These are phyloP conservation scores for Pseudachorutes palmiensis DNA, from an alignment of 1,140 invertebrate species.

Conservation along the genomic window DNA sequence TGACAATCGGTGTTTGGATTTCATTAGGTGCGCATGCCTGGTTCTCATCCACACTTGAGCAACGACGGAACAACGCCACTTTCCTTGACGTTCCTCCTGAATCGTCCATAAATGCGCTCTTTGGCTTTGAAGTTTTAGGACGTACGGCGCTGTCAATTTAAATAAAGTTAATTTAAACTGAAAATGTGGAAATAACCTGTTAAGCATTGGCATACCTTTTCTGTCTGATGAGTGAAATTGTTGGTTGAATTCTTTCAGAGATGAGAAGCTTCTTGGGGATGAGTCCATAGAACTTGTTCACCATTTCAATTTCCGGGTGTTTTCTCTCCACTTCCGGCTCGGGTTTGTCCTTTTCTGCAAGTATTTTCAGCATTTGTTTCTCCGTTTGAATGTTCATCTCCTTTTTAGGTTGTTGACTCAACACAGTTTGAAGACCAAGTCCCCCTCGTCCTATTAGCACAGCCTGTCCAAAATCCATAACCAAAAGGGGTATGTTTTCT, in stretches of 20 bases:
- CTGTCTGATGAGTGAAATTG: neutral
- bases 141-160: neutral
- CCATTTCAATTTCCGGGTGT: conserved; percentile 36
- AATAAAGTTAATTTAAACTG: neutral
- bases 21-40: too few species aligned
- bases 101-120: neutral
- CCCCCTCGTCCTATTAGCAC: too few species aligned
- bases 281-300: conserved; percentile 37
- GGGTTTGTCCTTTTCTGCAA: too few species aligned
- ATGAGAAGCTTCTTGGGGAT: conserved; percentile 36
- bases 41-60: neutral
- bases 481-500: too few species aligned
- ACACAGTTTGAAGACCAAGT: too few species aligned
- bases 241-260: conserved; percentile 9
- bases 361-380: too few species aligned
- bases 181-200: neutral
- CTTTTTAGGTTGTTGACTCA: too few species aligned
- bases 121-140: conserved; percentile 8
- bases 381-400: too few species aligned
- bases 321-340: too few species aligned
- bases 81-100: neutral
- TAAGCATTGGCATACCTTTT: neutral
- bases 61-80: neutral
- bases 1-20: too few species aligned
- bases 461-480: too few species aligned